Conservation (phyloP, 2,888 invertebrate genomes). For the Xestobium rufovillosum region DNA sequence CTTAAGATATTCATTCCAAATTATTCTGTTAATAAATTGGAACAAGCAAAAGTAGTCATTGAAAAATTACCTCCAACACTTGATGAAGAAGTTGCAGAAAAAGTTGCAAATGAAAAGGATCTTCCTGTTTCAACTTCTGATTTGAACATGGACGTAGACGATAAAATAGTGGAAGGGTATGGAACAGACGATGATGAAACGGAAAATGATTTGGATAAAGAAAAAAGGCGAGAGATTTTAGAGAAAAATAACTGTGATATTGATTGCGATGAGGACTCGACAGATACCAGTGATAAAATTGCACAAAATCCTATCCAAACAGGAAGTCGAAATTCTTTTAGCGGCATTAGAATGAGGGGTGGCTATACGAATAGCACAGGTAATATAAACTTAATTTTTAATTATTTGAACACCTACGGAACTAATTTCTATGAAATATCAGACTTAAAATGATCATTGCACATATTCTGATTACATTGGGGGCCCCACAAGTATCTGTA, state of each 20-base stretch:
- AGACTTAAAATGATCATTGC: too few species aligned
- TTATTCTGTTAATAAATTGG: constrained; percentile 23
- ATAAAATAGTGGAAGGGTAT: constrained; percentile 30
- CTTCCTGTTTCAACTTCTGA: neutral
- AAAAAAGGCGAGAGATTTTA: constrained; percentile 18
- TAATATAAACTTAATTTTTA: too few species aligned
- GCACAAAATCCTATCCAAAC: constrained; percentile 12
- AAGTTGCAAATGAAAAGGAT: constrained; percentile 3
- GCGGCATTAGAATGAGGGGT: constrained; percentile 21
- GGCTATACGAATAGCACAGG: constrained; percentile 19
- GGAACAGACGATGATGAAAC: constrained; percentile 34
- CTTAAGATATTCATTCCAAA: constrained; percentile 57
- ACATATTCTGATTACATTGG: too few species aligned
- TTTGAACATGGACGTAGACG: neutral
- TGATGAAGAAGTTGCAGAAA: constrained; percentile 8
- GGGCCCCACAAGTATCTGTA: too few species aligned
- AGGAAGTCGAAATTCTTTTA: constrained; percentile 10
- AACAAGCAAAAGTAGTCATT: neutral
- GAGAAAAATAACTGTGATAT: constrained; percentile 13
- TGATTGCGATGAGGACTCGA: constrained; percentile 18
- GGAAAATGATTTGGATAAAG: constrained; percentile 16
- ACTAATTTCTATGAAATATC: too few species aligned
- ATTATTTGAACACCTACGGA: too few species aligned
- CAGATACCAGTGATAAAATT: constrained; percentile 10
- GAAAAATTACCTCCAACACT: constrained; percentile 4